phyloP scores from a whole-genome alignment of 2,888 invertebrate genomes.

The Colletes collaris region DNA sequence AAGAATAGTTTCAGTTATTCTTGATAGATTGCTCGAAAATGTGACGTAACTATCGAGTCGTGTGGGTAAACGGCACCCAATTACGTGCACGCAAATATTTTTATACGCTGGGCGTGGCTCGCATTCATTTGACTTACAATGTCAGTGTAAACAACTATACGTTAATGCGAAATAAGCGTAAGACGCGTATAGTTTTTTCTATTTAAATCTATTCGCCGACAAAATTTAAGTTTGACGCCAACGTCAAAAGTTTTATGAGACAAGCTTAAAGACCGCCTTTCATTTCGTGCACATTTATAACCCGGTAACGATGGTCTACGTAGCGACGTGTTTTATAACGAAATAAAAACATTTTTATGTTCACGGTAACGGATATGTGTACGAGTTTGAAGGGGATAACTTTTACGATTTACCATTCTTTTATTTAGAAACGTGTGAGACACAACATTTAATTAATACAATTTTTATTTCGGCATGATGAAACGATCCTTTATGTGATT shows the following conservation, averaged over 20 bases:
- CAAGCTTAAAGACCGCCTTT: conserved; percentile 21
- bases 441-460: neutral
- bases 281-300: conserved; percentile 29
- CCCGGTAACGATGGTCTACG: conserved; percentile 5
- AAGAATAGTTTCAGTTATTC: neutral
- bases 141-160: conserved; percentile 32
- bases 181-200: conserved; percentile 13
- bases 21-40: conserved; percentile 19
- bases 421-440: neutral
- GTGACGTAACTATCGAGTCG: conserved; percentile 52
- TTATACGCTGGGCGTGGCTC: conserved; percentile 42
- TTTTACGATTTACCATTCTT: neutral
- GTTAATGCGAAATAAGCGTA: neutral
- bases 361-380: neutral
- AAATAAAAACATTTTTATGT: neutral
- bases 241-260: conserved; percentile 51
- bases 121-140: conserved; percentile 39
- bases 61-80: conserved; percentile 47
- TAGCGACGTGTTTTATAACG: conserved; percentile 5
- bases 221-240: conserved; percentile 36
- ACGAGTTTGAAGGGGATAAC: neutral
- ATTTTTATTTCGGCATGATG: neutral
- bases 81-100: conserved; percentile 62
- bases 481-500: neutral
- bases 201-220: conserved; percentile 50